Evolutionary conservation across 2,888 invertebrate genomes (phyloP), one percentile per base, ranked within the genome.

Genomic region (Terebella lapidaria): DNA sequence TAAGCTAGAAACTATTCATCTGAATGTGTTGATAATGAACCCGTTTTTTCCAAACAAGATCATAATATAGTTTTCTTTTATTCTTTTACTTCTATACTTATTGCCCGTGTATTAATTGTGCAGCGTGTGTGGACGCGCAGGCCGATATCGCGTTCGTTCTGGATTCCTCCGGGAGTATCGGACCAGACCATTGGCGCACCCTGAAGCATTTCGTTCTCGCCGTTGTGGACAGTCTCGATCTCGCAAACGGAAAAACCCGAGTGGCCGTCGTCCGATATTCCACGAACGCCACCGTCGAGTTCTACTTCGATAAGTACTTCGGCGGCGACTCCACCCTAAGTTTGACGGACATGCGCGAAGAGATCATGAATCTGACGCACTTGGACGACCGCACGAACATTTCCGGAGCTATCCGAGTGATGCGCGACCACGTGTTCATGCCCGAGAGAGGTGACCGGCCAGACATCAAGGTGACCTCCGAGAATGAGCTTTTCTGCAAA

Each of bases 331-430:
- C 42, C n/a, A n/a, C n/a, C n/a, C 10, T 10, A 10, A 35, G 42
- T 10, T 35, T 35, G n/a, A n/a, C n/a, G n/a, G 42, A 35, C 10
- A 35, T 35, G 42, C 10, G 42, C 10, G 42, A 35, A 35, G 42
- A 35, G n/a, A 35, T 35, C 42, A 35, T 35, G 42, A 35, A 35
- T n/a, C 42, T 35, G 42, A 15, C 42, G 10, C n/a, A 15, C 55
- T 5, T 15, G 3, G 29, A 5, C 18, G 42, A 25, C 3, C 3
- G 22, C 29, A 55, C 55, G 24, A 55, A 55, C 35, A 55, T 25
- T 4, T 35, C 57, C 22, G 57, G 57, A 52, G 57, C 57, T 27
- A 18, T 57, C 27, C 4, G 22, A 20, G 15, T 29, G 22, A 22
- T 52, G 3, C 27, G 57, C 1, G 18, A 20, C 24, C 29, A 57